Percentiles rank a stretch among this genome's conserved stretches.
Conservation (phyloP, 2,113 vertebrate genomes). For the Mesocricetus auratus region DNA sequence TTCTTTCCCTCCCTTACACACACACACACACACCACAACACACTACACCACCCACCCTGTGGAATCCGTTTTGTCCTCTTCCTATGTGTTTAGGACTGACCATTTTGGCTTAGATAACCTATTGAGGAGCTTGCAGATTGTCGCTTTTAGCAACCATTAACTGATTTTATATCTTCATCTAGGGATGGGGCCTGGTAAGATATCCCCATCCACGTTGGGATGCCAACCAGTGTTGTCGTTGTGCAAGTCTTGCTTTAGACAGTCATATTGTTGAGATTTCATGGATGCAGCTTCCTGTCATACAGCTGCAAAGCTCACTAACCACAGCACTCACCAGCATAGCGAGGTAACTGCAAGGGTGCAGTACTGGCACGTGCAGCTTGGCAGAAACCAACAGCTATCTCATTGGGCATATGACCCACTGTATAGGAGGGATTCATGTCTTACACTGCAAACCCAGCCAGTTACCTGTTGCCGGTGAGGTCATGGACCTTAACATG, state of each 20-base stretch:
- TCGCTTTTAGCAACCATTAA: not conserved
- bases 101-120: not conserved
- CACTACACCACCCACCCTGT: not conserved
- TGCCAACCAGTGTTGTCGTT: not conserved
- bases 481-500: not conserved
- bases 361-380: not conserved
- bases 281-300: not conserved
- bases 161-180: not conserved
- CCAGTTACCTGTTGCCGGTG: rapidly evolving
- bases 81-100: not conserved
- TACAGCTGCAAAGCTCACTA: not conserved
- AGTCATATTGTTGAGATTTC: not conserved
- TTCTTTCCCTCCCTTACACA: not conserved
- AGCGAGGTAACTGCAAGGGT: not conserved
- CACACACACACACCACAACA: not conserved
- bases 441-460: not conserved
- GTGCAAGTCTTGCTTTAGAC: not conserved
- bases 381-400: not conserved
- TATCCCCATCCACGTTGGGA: not conserved
- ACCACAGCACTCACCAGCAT: not conserved
- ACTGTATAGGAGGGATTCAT: not conserved
- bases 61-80: not conserved
- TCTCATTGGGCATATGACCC: not conserved
- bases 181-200: no score
- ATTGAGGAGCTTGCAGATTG: not conserved